A percentile compares a stretch with the other conserved stretches of the same genome.
phyloP scores from a whole-genome alignment of 2,888 invertebrate genomes.

The Heliconius sara region DNA sequence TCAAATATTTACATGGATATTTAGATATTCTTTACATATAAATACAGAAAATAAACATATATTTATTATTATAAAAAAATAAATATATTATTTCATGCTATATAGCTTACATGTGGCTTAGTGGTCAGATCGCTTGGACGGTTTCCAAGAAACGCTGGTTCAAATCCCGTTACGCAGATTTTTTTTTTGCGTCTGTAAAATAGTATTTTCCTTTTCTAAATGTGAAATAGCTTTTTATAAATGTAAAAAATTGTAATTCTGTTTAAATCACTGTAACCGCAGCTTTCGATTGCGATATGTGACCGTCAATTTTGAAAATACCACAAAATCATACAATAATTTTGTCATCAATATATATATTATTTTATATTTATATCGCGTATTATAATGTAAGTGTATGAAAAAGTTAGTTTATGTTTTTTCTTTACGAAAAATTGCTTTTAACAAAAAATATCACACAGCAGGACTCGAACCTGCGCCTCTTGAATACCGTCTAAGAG shows the following conservation, averaged over 20 bases:
- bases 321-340: background rate
- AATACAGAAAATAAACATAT: background rate
- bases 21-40: background rate
- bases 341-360: too few species aligned
- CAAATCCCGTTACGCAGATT: background rate
- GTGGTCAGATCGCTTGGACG: background rate
- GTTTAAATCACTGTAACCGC: constrained; percentile 18
- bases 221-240: background rate
- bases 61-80: background rate
- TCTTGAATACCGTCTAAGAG: too few species aligned
- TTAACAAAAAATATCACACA: too few species aligned
- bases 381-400: too few species aligned
- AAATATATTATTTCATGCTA: background rate
- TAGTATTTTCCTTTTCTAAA: too few species aligned
- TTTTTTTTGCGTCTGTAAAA: too few species aligned
- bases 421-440: too few species aligned
- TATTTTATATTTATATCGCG: too few species aligned
- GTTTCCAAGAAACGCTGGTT: background rate
- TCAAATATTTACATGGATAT: background rate
- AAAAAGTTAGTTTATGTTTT: too few species aligned
- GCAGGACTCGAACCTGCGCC: too few species aligned
- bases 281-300: constrained; percentile 9
- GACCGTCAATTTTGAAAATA: background rate
- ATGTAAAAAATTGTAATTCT: background rate
- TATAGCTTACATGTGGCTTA: background rate